Percentiles rank a stretch among this genome's conserved stretches.
Evolutionary conservation across 2,888 invertebrate genomes (phyloP).

Genomic region (Euproctis similis): DNA sequence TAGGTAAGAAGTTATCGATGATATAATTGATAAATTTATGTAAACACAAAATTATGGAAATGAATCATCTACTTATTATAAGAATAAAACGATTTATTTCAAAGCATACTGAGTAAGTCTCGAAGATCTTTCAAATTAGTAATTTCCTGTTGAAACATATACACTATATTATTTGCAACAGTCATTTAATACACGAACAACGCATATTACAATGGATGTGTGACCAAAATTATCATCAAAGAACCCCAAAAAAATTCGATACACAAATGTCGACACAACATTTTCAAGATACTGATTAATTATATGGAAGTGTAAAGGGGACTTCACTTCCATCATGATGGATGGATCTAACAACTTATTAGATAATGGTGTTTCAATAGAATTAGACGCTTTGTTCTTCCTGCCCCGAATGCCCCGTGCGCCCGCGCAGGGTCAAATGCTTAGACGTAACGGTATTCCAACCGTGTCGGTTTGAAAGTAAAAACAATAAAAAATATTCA

Average conservation of each 20-base stretch:
- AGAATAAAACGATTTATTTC: no score
- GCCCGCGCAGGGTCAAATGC: slow-evolving; percentile 27
- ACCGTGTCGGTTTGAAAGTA: slow-evolving; percentile 2
- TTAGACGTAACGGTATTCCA: slow-evolving; percentile 13
- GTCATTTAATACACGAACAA: slow-evolving; percentile 2
- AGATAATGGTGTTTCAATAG: slow-evolving; percentile 73
- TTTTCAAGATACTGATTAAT: slow-evolving; percentile 74
- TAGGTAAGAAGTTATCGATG: no score
- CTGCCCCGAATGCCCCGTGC: slow-evolving; percentile 35
- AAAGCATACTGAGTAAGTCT: no score
- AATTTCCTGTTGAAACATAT: no score
- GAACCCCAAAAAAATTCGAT: slow-evolving; percentile 48
- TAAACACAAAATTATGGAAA: no score
- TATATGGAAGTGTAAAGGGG: slow-evolving; percentile 56
- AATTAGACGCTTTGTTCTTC: slow-evolving; percentile 69
- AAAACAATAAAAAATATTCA: background rate
- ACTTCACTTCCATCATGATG: slow-evolving; percentile 52
- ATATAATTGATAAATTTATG: no score
- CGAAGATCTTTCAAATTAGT: no score
- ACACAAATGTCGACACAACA: slow-evolving; percentile 62
- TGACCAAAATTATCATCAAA: slow-evolving; percentile 15
- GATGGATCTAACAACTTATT: slow-evolving; percentile 68
- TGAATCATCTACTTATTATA: no score
- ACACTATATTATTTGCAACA: no score
- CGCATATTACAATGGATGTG: slow-evolving; percentile 2